phyloP scores from a whole-genome alignment of 2,888 invertebrate genomes.

The Drosophila quasianomalipes region DNA sequence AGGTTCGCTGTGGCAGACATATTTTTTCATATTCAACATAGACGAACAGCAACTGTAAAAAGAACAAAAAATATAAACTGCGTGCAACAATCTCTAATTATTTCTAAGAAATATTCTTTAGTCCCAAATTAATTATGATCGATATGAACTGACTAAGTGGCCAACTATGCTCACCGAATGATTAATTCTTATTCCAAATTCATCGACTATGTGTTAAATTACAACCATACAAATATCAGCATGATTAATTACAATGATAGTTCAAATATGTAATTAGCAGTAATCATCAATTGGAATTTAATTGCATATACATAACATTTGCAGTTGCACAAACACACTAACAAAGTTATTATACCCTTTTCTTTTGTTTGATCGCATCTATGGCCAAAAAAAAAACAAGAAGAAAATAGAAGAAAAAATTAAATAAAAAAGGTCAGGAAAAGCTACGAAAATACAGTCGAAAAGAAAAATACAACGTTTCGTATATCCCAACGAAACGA shows the following conservation, averaged over 20 bases:
- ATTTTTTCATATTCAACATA: background rate
- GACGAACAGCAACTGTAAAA: background rate
- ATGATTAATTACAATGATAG: constrained; percentile 22
- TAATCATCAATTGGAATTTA: constrained; percentile 39
- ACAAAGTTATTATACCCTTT: constrained; percentile 30
- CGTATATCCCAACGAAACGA: constrained; percentile 60
- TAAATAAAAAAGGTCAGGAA: constrained; percentile 60
- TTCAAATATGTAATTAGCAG: constrained; percentile 29
- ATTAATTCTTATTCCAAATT: background rate
- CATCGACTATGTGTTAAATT: background rate
- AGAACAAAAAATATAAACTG: background rate
- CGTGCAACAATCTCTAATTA: background rate
- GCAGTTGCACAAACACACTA: constrained; percentile 31
- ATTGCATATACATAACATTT: constrained; percentile 6
- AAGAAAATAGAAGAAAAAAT: constrained; percentile 5
- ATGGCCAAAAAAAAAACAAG: constrained; percentile 18
- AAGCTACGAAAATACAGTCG: constrained; percentile 58
- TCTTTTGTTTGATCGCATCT: constrained; percentile 17
- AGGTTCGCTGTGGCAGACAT: background rate
- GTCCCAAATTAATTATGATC: background rate
- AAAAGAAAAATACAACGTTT: constrained; percentile 28
- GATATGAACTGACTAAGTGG: background rate
- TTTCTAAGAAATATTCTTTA: background rate
- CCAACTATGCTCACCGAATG: background rate
- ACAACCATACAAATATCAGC: background rate